These are phyloP conservation scores for Brachyrhaphis roseni DNA, from an alignment of 2,797 vertebrate species.

Conservation along the genomic window DNA sequence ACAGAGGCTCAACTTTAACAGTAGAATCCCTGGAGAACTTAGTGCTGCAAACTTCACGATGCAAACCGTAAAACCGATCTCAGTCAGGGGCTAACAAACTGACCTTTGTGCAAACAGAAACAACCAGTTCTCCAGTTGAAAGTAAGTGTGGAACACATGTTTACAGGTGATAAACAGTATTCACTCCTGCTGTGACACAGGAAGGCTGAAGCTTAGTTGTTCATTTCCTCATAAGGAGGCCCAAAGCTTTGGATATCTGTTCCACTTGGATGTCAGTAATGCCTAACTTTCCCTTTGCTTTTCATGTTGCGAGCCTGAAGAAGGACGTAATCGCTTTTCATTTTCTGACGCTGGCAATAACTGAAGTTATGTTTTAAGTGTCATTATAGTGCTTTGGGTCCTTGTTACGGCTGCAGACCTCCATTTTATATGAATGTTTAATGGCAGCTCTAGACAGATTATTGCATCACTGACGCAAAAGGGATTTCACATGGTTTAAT, in stretches of 20 bases:
- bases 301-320: constrained; percentile 23
- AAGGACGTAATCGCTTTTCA: constrained; percentile 28
- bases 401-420: background rate
- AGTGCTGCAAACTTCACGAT: background rate
- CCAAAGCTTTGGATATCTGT: constrained; percentile 27
- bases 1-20: background rate
- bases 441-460: background rate
- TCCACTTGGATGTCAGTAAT: constrained; percentile 32
- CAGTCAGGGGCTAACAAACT: background rate
- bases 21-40: background rate
- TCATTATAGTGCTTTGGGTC: background rate
- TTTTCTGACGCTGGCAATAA: constrained; percentile 19
- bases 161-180: constrained; percentile 18
- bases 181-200: constrained; percentile 38
- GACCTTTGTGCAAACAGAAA: constrained; percentile 7
- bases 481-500: background rate
- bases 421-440: background rate
- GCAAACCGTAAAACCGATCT: background rate
- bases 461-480: background rate
- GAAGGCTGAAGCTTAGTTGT: constrained; percentile 32
- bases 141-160: constrained; percentile 40
- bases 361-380: background rate
- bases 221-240: constrained; percentile 55
- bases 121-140: background rate
- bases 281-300: constrained; percentile 15